Evolutionary conservation across 2,797 vertebrate species (phyloP), one percentile per base, ranked within the genome.

Genomic region (Platyrinchus mystaceus): DNA sequence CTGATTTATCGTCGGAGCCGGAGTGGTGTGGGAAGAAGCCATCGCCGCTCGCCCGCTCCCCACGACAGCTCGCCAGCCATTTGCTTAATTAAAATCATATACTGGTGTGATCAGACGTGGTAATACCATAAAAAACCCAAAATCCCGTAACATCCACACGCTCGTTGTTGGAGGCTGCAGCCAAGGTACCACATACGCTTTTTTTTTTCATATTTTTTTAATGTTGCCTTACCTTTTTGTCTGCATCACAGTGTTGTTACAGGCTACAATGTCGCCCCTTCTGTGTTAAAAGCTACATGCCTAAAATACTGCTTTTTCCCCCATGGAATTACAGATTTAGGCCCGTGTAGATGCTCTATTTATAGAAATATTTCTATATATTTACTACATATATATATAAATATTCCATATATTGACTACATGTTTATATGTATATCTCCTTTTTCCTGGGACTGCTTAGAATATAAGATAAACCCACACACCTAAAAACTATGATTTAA

Each of bases 31-130:
- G 56, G 49, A 89, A 91, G 82, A 83, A 89, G 63, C 85, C 7
- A 32, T 70, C 47, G 39, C 66, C 1, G 60, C 41, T 91, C 3
- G 37, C 64, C 63, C 55, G 79, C 67, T 82, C 74, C 62, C 32
- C 39, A 52, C 22, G 15, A 76, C 70, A 91, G 62, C 44, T 71
- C 32, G 60, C 36, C 73, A 3, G 20, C 88, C 89, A 30, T 87
- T 90, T 6, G 2, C 28, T 52, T 94, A 70, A 95, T 92, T 85
- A 83, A 96, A 95, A 91, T 53, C 60, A 60, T 46, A 28, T 30
- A 34, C 62, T 59, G 60, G 23, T 92, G 71, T 44, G 74, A 88
- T 76, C 92, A 84, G 86, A 87, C 3, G 36, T 74, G 76, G 53
- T 75, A 88, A 89, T 63, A 16, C 58, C 21, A 3, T 88, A 12